These are phyloP conservation scores for Scolopax rusticola DNA, from an alignment of 2,797 vertebrate species.

Conservation along the genomic window DNA sequence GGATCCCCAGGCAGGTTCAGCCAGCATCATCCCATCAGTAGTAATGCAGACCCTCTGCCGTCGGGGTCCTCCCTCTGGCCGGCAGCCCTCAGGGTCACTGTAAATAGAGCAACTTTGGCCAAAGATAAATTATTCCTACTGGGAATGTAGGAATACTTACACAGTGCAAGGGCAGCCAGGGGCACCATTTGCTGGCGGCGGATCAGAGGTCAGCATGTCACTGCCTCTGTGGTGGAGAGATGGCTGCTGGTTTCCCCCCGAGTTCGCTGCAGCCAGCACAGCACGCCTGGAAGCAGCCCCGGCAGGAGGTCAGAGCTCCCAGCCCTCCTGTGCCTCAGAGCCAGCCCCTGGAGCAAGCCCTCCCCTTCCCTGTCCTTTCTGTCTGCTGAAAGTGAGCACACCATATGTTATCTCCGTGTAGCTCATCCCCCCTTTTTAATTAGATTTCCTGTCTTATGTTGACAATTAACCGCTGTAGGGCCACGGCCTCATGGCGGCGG, in stretches of 20 bases:
- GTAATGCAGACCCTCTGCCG: background rate
- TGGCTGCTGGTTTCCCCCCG: background rate
- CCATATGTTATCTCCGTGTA: background rate
- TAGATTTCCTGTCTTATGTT: background rate
- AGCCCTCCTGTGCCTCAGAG: background rate
- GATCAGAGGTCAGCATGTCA: background rate
- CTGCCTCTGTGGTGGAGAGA: background rate
- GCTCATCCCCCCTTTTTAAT: background rate
- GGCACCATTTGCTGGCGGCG: fast-evolving
- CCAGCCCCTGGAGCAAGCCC: background rate
- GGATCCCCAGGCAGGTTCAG: background rate
- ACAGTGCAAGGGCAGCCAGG: background rate
- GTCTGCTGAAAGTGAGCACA: background rate
- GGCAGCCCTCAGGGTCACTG: background rate
- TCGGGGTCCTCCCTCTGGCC: background rate
- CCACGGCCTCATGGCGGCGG: fast-evolving
- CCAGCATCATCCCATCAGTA: fast-evolving
- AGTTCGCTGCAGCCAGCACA: fast-evolving
- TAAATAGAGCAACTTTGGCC: background rate
- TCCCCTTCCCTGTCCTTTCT: background rate
- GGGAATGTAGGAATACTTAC: background rate
- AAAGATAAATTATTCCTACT: background rate
- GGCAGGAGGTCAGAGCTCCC: background rate
- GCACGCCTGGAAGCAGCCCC: background rate
- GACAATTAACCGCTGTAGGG: background rate